phyloP scores from a whole-genome alignment of 2,888 invertebrate species.

The Drosophila cracens region DNA sequence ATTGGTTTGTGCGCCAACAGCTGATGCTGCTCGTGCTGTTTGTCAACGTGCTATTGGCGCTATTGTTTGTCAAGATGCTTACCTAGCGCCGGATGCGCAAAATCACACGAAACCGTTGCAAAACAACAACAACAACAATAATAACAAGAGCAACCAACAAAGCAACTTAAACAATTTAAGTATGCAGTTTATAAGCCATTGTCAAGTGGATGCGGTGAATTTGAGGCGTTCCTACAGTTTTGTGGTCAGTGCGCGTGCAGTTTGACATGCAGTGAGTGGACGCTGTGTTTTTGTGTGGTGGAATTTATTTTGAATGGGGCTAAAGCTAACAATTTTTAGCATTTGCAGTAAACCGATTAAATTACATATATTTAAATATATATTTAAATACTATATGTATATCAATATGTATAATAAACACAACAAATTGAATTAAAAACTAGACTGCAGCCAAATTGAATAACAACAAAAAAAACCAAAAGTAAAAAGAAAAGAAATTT shows the following conservation, averaged over 20 bases:
- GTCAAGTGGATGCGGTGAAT: constrained; percentile 15
- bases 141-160: constrained; percentile 5
- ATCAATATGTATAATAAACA: constrained; percentile 50
- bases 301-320: constrained; percentile 45
- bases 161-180: neutral
- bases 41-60: constrained; percentile 96
- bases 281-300: constrained; percentile 41
- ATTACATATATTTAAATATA: constrained; percentile 43
- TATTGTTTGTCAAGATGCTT: constrained; percentile 97
- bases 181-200: constrained; percentile 32
- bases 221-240: constrained; percentile 23
- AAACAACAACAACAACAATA: constrained; percentile 22
- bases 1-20: constrained; percentile 98
- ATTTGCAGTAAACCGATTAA: constrained; percentile 75
- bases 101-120: constrained; percentile 48
- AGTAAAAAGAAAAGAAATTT: constrained; percentile 15
- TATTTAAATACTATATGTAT: constrained; percentile 53
- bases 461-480: constrained; percentile 31
- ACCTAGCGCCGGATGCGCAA: constrained; percentile 89
- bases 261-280: neutral
- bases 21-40: constrained; percentile 96
- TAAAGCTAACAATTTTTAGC: constrained; percentile 69
- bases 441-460: constrained; percentile 78
- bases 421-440: constrained; percentile 62
- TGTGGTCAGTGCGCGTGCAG: constrained; percentile 6